Conservation (phyloP, 2,888 invertebrate genomes). For the Caenorhabditis drosophilae region DNA sequence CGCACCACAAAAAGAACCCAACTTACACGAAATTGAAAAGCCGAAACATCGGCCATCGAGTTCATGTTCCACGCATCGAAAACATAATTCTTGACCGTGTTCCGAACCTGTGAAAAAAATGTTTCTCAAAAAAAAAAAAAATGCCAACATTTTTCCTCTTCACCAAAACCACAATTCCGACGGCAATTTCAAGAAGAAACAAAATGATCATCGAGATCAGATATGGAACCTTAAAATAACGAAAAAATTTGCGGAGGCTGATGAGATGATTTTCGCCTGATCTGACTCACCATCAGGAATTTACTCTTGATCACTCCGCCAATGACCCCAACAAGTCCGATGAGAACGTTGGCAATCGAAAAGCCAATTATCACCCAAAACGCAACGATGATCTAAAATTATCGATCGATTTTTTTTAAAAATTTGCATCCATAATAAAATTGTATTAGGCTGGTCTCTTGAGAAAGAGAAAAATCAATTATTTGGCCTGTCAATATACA, state of each 20-base stretch:
- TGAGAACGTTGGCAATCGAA: constrained; percentile 47
- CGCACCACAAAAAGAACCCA: too few species aligned
- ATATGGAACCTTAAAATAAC: constrained; percentile 35
- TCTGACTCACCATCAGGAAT: constrained; percentile 12
- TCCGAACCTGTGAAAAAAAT: constrained; percentile 43
- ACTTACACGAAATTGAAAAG: constrained; percentile 41
- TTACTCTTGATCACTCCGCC: constrained; percentile 21
- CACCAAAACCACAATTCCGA: constrained; percentile 57
- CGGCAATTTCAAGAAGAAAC: constrained; percentile 57
- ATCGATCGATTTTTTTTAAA: too few species aligned
- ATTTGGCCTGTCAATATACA: too few species aligned
- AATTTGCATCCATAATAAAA: too few species aligned
- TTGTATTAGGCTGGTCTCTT: too few species aligned
- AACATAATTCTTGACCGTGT: constrained; percentile 49
- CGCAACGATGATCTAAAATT: constrained; percentile 52
- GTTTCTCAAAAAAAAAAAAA: neutral
- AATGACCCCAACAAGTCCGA: constrained; percentile 55
- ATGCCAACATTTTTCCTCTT: constrained; percentile 7
- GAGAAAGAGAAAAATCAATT: too few species aligned
- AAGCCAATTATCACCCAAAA: constrained; percentile 65
- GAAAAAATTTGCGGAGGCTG: too few species aligned
- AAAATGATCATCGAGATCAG: constrained; percentile 47
- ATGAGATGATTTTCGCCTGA: neutral
- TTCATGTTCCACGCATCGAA: constrained; percentile 41
- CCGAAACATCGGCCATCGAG: constrained; percentile 37